These are phyloP conservation scores for Harpegnathos saltator DNA, from an alignment of 1,140 invertebrate genomes.

Conservation along the genomic window DNA sequence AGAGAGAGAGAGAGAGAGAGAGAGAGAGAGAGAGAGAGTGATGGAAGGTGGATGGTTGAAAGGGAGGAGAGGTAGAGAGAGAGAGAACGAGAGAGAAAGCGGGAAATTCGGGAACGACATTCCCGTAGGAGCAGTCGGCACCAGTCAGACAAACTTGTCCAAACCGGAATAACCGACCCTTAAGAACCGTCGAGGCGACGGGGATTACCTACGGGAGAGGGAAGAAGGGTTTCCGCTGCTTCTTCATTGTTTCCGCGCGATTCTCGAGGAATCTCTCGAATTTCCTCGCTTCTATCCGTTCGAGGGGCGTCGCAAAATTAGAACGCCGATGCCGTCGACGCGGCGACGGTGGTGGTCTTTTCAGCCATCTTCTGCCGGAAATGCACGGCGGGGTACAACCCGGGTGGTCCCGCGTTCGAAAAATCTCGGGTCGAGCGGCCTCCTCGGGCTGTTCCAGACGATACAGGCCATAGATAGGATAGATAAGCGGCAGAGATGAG, in stretches of 20 bases:
- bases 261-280: constrained; percentile 53
- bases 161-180: constrained; percentile 67
- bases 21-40: constrained; percentile 14
- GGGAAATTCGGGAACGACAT: constrained; percentile 39
- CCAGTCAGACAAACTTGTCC: constrained; percentile 66
- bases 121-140: constrained; percentile 63
- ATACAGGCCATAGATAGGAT: too few species aligned
- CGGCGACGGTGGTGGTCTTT: not conserved
- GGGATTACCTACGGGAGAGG: constrained; percentile 43
- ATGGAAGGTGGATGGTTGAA: too few species aligned
- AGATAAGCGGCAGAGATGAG: constrained; percentile 2
- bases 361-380: not conserved
- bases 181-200: constrained; percentile 64
- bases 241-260: constrained; percentile 51
- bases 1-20: constrained; percentile 1
- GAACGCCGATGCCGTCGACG: constrained; percentile 26
- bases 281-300: constrained; percentile 20
- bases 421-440: not conserved
- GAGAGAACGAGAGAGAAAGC: not conserved
- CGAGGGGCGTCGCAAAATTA: constrained; percentile 38
- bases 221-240: constrained; percentile 3
- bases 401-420: not conserved
- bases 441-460: too few species aligned
- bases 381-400: not conserved
- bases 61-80: constrained; percentile 4